Conservation (phyloP, 1,140 invertebrate species). For the Gryon sp. region DNA sequence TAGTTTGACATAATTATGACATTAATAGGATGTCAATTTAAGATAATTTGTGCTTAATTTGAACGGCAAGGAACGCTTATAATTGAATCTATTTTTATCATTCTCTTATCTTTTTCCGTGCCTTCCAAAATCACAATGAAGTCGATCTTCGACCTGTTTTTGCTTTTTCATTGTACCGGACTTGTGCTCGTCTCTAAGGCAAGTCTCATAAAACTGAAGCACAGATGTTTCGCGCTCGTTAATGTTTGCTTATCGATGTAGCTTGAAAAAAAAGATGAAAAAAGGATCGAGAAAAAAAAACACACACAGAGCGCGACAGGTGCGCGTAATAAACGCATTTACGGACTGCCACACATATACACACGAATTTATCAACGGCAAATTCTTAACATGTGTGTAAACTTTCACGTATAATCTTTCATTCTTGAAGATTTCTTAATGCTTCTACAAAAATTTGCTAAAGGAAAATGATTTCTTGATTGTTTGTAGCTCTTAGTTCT, state of each 20-base stretch:
- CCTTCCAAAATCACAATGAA: constrained; percentile 12
- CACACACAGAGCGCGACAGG: constrained; percentile 54
- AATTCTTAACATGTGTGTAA: constrained; percentile 10
- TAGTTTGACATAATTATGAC: too few relatives aligned
- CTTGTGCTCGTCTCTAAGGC: constrained; percentile 4
- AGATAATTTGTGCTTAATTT: too few relatives aligned
- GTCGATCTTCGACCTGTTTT: constrained; percentile 20
- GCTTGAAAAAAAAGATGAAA: constrained; percentile 36
- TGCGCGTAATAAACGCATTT: constrained; percentile 53
- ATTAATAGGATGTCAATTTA: too few relatives aligned
- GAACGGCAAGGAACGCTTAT: too few relatives aligned
- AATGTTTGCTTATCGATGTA: constrained; percentile 61
- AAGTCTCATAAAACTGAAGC: constrained; percentile 50
- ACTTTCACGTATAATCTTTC: constrained; percentile 15
- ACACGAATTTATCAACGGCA: constrained; percentile 22
- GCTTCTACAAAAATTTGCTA: too few relatives aligned
- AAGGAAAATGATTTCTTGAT: too few relatives aligned
- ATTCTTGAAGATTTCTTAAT: too few relatives aligned
- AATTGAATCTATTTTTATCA: too few relatives aligned
- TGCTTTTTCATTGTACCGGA: constrained; percentile 22
- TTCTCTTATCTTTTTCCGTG: too few relatives aligned
- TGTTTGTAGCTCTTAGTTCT: too few relatives aligned
- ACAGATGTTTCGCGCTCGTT: constrained; percentile 61
- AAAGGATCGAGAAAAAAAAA: too few relatives aligned
- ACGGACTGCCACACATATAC: constrained; percentile 21